Evolutionary conservation across 2,888 invertebrate genomes (phyloP).

Genomic region (Ptilodon capucinus): DNA sequence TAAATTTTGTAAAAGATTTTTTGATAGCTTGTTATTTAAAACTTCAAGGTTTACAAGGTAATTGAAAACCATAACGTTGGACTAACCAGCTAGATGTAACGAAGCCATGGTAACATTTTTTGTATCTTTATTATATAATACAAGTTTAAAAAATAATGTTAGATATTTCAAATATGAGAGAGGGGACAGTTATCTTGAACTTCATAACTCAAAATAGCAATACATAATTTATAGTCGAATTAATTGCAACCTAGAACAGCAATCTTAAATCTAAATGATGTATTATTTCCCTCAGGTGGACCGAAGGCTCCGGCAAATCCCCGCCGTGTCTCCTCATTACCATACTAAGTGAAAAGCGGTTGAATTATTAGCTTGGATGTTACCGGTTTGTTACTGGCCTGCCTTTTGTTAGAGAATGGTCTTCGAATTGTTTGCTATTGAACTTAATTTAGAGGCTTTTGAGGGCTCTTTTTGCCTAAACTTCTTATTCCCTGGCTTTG

Average conservation of each 20-base stretch:
- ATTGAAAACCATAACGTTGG: too few species aligned
- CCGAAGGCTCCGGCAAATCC: slow-evolving; percentile 11
- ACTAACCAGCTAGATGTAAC: too few species aligned
- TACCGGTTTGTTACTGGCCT: not conserved
- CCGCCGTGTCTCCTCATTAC: slow-evolving; percentile 27
- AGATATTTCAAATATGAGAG: not conserved
- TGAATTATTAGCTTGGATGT: slow-evolving; percentile 20
- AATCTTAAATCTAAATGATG: slow-evolving; percentile 36
- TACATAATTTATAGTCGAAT: slow-evolving; percentile 14
- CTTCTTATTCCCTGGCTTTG: too few species aligned
- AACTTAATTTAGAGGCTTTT: not conserved
- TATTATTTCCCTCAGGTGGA: slow-evolving; percentile 28
- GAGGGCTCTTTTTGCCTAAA: not conserved
- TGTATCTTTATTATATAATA: too few species aligned
- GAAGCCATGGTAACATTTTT: too few species aligned
- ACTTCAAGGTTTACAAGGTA: too few species aligned
- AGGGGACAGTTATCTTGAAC: not conserved
- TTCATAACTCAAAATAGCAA: slow-evolving; percentile 4
- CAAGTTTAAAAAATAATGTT: not conserved
- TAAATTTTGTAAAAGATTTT: too few species aligned
- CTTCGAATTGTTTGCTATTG: not conserved
- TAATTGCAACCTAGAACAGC: slow-evolving; percentile 18
- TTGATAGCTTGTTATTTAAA: too few species aligned
- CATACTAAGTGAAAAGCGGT: slow-evolving; percentile 32
- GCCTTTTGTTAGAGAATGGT: not conserved